A percentile compares a stretch with the other conserved stretches of the same genome.
Conservation (phyloP, 2,888 invertebrate species). For the Pristionchus exspectatus region DNA sequence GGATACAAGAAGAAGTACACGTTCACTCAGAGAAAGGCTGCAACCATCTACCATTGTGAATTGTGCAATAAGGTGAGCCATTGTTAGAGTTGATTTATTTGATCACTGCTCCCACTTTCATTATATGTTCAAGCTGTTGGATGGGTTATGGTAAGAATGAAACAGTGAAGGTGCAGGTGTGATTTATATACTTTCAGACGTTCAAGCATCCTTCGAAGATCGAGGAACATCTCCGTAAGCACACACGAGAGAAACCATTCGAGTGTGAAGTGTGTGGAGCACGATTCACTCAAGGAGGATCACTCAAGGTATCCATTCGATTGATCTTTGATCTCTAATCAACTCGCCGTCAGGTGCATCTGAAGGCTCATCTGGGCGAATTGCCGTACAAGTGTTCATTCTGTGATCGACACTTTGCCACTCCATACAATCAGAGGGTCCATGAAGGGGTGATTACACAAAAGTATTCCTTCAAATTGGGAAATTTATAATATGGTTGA, state of each 20-base stretch:
- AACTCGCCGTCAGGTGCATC: slow-evolving; percentile 57
- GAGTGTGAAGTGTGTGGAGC: slow-evolving; percentile 61
- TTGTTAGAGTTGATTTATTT: background rate
- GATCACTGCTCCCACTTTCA: background rate
- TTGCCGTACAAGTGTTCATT: slow-evolving; percentile 68
- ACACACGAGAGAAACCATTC: slow-evolving; percentile 67
- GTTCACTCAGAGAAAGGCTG: slow-evolving; percentile 61
- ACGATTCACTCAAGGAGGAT: slow-evolving; percentile 67
- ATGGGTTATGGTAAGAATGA: background rate
- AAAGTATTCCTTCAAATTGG: background rate
- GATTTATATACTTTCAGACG: slow-evolving; percentile 31
- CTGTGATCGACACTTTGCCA: slow-evolving; percentile 62
- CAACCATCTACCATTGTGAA: slow-evolving; percentile 59
- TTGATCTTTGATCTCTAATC: background rate
- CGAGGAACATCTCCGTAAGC: slow-evolving; percentile 66
- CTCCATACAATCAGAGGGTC: slow-evolving; percentile 52
- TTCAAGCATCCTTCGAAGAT: slow-evolving; percentile 70
- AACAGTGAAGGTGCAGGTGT: background rate
- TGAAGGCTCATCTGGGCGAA: slow-evolving; percentile 62
- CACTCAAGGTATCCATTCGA: slow-evolving; percentile 60
- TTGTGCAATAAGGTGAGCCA: slow-evolving; percentile 62
- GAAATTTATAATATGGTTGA: background rate
- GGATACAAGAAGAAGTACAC: slow-evolving; percentile 59
- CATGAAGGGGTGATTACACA: slow-evolving; percentile 62
- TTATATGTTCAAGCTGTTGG: background rate